A percentile compares a stretch with the other conserved stretches of the same genome.
phyloP scores from a whole-genome alignment of 2,888 invertebrate species.

The Athalia rosae region DNA sequence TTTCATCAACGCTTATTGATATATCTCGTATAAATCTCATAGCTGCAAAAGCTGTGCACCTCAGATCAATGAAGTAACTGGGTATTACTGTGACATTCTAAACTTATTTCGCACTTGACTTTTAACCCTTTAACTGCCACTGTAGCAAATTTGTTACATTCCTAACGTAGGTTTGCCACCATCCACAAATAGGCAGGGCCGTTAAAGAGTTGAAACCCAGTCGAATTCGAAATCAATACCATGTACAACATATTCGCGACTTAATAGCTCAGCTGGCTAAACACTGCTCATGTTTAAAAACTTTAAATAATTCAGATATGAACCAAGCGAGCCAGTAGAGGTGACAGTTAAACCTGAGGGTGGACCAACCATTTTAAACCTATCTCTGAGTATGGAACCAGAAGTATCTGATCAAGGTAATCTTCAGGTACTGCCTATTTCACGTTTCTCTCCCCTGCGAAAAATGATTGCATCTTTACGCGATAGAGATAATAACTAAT shows the following conservation, averaged over 20 bases:
- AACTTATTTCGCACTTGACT: background rate
- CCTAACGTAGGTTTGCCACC: no score
- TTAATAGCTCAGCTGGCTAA: background rate
- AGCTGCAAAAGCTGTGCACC: no score
- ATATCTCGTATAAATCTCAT: background rate
- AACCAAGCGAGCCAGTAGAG: conserved; percentile 72
- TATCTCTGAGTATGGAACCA: conserved; percentile 66
- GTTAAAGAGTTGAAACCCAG: no score
- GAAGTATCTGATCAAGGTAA: conserved; percentile 68
- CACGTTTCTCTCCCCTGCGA: conserved; percentile 60
- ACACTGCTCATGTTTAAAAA: conserved; percentile 3
- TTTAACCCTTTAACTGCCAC: no score
- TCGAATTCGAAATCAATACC: background rate
- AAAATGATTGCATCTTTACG: conserved; percentile 59
- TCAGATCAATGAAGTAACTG: no score
- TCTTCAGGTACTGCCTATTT: conserved; percentile 63
- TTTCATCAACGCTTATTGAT: background rate
- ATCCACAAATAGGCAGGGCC: no score
- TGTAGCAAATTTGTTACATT: no score
- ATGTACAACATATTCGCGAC: conserved; percentile 31
- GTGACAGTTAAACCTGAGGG: conserved; percentile 70
- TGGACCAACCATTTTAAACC: conserved; percentile 72
- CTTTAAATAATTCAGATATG: conserved; percentile 74
- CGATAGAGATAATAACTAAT: conserved; percentile 52
- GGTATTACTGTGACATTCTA: no score